Conservation (phyloP, 2,888 invertebrate genomes). For the Anagyrus pseudococci region DNA sequence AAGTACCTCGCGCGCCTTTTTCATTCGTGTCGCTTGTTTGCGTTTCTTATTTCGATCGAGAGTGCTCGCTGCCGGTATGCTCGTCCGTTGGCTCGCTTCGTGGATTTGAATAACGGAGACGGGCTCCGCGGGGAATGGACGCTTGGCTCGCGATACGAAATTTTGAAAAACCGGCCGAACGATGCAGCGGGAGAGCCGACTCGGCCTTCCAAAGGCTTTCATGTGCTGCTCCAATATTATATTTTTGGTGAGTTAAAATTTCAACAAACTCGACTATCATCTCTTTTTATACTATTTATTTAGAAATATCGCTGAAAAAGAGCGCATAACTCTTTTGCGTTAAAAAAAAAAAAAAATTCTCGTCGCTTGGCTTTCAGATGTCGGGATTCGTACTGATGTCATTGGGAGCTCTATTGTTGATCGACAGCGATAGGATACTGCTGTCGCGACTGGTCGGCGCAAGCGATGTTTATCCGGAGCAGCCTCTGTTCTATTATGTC, state of each 20-base stretch:
- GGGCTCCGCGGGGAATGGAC: no score
- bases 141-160: no score
- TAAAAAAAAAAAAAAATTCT: constrained; percentile 3
- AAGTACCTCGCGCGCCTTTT: neutral
- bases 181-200: constrained; percentile 47
- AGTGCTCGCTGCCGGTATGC: neutral
- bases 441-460: constrained; percentile 75
- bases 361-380: constrained; percentile 66
- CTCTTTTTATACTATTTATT: no score
- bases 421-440: constrained; percentile 75
- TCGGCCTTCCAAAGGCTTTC: constrained; percentile 50
- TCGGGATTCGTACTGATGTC: constrained; percentile 76
- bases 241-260: constrained; percentile 52
- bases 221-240: constrained; percentile 58
- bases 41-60: neutral
- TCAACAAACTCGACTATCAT: neutral
- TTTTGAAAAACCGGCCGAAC: neutral
- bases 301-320: neutral
- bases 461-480: constrained; percentile 67
- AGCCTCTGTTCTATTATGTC: constrained; percentile 80
- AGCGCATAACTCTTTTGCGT: neutral
- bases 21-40: neutral
- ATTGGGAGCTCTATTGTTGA: constrained; percentile 75
- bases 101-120: no score
- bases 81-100: no score